These are phyloP conservation scores for Dipodomys ordii DNA, from an alignment of 2,113 vertebrate species.

Conservation along the genomic window DNA sequence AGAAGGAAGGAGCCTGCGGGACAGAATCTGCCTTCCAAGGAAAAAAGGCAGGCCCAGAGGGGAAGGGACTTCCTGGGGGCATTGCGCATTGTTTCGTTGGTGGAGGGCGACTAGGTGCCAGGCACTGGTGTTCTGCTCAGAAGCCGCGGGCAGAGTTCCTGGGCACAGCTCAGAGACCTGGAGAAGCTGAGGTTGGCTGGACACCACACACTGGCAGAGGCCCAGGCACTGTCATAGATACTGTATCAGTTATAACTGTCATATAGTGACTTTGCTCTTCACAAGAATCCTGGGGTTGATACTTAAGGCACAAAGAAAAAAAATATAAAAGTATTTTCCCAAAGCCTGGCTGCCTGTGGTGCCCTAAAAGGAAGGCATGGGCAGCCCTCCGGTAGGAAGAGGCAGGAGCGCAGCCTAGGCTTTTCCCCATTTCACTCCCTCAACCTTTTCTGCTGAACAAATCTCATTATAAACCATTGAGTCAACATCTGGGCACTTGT, in stretches of 20 bases:
- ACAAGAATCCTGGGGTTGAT: background rate
- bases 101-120: background rate
- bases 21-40: background rate
- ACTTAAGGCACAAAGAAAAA: background rate
- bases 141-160: background rate
- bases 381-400: no score
- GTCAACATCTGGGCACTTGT: background rate
- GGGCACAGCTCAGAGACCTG: background rate
- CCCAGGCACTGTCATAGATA: no score
- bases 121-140: background rate
- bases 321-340: no score
- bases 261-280: background rate
- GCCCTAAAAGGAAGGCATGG: no score
- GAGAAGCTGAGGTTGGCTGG: background rate
- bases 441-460: background rate
- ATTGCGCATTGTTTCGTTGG: background rate
- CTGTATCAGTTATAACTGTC: no score
- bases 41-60: background rate
- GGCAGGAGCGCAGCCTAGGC: background rate
- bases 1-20: background rate
- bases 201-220: accelerated
- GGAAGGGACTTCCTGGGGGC: background rate
- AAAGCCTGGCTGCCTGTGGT: no score
- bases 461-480: background rate
- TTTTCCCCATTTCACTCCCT: background rate